Evolutionary conservation across 1,140 invertebrate genomes (phyloP).

Genomic region (Delia radicum): DNA sequence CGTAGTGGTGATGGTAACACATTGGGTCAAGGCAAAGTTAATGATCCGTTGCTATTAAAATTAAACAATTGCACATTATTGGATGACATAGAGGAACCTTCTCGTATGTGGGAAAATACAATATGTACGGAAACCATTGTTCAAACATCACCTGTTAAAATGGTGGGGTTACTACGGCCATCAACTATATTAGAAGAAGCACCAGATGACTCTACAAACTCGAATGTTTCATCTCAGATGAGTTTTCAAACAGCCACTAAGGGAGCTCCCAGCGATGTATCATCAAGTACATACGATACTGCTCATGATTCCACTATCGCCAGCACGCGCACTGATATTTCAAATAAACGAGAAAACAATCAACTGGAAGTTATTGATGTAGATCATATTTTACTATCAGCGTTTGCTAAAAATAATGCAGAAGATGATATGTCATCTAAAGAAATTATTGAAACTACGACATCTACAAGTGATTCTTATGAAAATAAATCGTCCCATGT

Average conservation of each 20-base stretch:
- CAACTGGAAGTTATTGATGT: conserved; percentile 20
- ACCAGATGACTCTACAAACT: conserved; percentile 30
- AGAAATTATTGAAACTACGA: background rate
- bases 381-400: conserved; percentile 3
- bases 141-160: conserved; percentile 44
- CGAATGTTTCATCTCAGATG: conserved; percentile 32
- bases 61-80: conserved; percentile 46
- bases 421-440: background rate
- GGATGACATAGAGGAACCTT: conserved; percentile 49
- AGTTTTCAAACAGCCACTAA: conserved; percentile 41
- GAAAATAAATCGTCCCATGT: background rate
- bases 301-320: conserved; percentile 38
- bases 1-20: conserved; percentile 23
- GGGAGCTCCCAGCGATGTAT: conserved; percentile 17
- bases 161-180: conserved; percentile 48
- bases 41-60: conserved; percentile 40
- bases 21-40: conserved; percentile 28
- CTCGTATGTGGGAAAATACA: conserved; percentile 45
- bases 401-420: background rate
- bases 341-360: background rate
- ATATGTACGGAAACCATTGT: conserved; percentile 20
- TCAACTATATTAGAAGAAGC: conserved; percentile 50
- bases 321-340: conserved; percentile 26
- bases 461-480: no score
- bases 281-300: conserved; percentile 45